Base-by-base conservation (phyloP, 2,113 vertebrate genomes). In the Enhydra lutris region DNA sequence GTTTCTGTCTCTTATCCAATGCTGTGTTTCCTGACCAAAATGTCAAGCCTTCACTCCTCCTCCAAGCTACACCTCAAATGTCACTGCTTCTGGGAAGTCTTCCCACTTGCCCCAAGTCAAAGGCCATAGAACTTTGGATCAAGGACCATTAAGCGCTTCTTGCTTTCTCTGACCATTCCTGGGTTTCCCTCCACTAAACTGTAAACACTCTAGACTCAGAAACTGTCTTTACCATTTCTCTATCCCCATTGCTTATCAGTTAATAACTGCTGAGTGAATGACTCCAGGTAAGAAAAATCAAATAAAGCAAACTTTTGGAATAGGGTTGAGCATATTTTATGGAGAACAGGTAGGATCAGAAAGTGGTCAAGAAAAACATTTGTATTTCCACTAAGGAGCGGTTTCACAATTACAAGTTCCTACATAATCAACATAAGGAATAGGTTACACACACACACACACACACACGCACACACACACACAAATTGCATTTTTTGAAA, bases 231-330 rank as follows among this genome's bases (percentile, higher is more conserved):
- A 63, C 14, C 47, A 71, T 39, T 45, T 89, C 17, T 78, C 63
- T 55, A 42, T 31, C 3, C 52, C 63, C 42, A 34, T 15, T 61
- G 42, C 47, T 89, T 78, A 61, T 18, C 59, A 20, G 20, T 80
- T 39, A 88, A 82, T 79, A 86, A 89, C 24, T 55, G 15, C 21
- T 47, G 39, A 83, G 15, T 31, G 17, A 76, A 93, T 95, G 26
- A 93, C 31, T 89, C 15, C 90, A 89, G 89, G 92, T 18, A 42
- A 97, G n/a, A 7, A 26, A 91, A 65, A 97, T 45, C 31, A 95
- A 91, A 36, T 84, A 61, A 79, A 83, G 55, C 95, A 95, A 94
- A 92, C 76, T 78, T 97, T 91, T 73, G 10, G 7, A 79, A 91
- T 1, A 91, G 20, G 91, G 39, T 24, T 52, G 26, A 69, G 24